Percentiles rank a stretch among this genome's conserved stretches.
These are phyloP conservation scores for Dermochelys coriacea DNA, from an alignment of 2,797 vertebrate genomes.

Conservation along the genomic window DNA sequence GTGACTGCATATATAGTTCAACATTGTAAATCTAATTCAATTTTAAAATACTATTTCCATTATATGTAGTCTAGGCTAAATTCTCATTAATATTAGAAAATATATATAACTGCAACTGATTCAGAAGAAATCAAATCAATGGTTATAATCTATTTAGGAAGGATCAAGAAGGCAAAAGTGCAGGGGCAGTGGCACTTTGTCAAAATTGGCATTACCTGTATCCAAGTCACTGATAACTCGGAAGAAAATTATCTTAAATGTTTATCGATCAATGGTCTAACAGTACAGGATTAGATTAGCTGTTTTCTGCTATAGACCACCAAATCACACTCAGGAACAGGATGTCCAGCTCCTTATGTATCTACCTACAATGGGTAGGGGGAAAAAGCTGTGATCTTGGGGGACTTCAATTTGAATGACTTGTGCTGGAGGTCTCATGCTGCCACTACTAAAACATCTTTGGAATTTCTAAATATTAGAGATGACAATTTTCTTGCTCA, in stretches of 20 bases:
- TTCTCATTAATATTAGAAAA: slow-evolving; percentile 30
- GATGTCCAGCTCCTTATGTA: too few species aligned
- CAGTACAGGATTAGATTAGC: too few species aligned
- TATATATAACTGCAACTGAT: rapidly evolving
- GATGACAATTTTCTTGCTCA: not conserved
- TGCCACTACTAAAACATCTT: not conserved
- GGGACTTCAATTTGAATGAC: not conserved
- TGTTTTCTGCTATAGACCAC: too few species aligned
- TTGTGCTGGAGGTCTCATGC: not conserved
- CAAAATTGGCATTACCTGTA: not conserved
- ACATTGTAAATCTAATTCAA: not conserved
- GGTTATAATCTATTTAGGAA: not conserved
- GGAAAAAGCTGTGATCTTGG: not conserved
- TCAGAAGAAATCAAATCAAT: not conserved
- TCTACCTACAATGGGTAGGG: too few species aligned
- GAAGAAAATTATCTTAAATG: too few species aligned
- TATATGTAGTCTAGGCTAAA: slow-evolving; percentile 4
- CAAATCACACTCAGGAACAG: too few species aligned
- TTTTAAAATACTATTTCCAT: slow-evolving; percentile 33
- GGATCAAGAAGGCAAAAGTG: not conserved
- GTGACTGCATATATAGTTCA: not conserved
- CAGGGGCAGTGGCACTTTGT: not conserved
- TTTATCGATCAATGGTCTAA: too few species aligned
- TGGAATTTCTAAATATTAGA: not conserved
- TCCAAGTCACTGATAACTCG: not conserved